Conservation (phyloP, 2,797 vertebrate species). For the Paedocypris micromegethes region DNA sequence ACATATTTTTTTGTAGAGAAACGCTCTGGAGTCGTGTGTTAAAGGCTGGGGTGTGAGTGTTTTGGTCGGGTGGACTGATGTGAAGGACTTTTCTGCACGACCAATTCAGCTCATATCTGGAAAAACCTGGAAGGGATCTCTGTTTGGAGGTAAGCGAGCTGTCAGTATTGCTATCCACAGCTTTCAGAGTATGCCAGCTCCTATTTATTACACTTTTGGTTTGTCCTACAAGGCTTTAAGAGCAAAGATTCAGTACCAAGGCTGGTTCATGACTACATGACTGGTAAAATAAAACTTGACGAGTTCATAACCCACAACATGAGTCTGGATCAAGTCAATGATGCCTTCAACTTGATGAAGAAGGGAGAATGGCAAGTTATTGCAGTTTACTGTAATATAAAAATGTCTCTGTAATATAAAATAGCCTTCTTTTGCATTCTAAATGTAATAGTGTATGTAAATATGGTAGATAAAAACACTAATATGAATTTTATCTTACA, state of each 20-base stretch:
- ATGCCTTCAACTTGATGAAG: conserved; percentile 79
- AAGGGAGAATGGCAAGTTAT: conserved; percentile 70
- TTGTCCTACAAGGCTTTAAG: conserved; percentile 67
- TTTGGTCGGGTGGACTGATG: conserved; percentile 81
- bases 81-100: conserved; percentile 74
- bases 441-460: background rate
- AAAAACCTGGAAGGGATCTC: conserved; percentile 85
- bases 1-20: conserved; percentile 64
- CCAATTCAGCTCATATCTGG: conserved; percentile 84
- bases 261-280: conserved; percentile 76
- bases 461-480: background rate
- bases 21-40: conserved; percentile 82
- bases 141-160: conserved; percentile 79
- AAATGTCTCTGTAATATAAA: no score
- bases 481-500: conserved; percentile 33
- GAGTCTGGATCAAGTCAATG: conserved; percentile 71
- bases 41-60: conserved; percentile 88
- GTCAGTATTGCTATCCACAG: background rate
- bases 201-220: no score
- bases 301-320: conserved; percentile 81
- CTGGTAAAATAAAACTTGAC: conserved; percentile 77
- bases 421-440: conserved; percentile 21
- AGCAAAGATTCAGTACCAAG: conserved; percentile 66
- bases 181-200: background rate
- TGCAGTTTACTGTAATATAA: background rate